A percentile compares a stretch with the other conserved stretches of the same genome.
Conservation (phyloP, 2,797 vertebrate species). For the Tiaroga cobitis region DNA sequence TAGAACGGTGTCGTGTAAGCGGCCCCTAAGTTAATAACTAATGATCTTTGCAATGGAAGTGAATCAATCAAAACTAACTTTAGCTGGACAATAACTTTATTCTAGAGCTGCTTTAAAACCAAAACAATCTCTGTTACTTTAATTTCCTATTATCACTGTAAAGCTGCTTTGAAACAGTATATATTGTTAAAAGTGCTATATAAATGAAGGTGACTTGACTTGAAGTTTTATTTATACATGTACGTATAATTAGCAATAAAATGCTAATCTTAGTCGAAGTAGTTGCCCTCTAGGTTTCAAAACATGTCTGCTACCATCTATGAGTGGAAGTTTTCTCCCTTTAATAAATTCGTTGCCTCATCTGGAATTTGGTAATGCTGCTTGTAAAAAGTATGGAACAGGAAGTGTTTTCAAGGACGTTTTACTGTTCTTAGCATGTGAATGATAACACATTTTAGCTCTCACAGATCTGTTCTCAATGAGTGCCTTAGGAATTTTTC, state of each 20-base stretch:
- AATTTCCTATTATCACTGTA: too few relatives aligned
- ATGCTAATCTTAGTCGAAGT: not conserved
- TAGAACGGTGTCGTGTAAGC: too few relatives aligned
- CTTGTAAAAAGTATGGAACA: slow-evolving; percentile 25
- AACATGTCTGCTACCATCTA: not conserved
- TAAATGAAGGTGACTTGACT: too few relatives aligned
- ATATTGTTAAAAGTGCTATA: too few relatives aligned
- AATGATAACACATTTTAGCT: slow-evolving; percentile 30
- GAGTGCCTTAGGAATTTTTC: slow-evolving; percentile 19
- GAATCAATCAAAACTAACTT: too few relatives aligned
- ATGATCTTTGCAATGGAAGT: too few relatives aligned
- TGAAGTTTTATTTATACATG: not conserved
- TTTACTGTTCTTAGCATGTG: slow-evolving; percentile 19
- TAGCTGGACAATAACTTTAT: too few relatives aligned
- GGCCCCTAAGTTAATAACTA: too few relatives aligned
- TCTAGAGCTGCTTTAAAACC: too few relatives aligned
- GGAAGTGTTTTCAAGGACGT: slow-evolving; percentile 25
- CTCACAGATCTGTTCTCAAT: slow-evolving; percentile 27
- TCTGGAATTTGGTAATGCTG: slow-evolving; percentile 32
- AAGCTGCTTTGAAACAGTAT: too few relatives aligned
- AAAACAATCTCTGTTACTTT: too few relatives aligned
- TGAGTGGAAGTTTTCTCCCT: not conserved
- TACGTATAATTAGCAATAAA: not conserved
- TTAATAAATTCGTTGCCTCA: slow-evolving; percentile 7
- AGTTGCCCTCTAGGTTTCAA: not conserved